Evolutionary conservation across 2,113 vertebrate species (phyloP).

Genomic region (Lethenteron reissneri): DNA sequence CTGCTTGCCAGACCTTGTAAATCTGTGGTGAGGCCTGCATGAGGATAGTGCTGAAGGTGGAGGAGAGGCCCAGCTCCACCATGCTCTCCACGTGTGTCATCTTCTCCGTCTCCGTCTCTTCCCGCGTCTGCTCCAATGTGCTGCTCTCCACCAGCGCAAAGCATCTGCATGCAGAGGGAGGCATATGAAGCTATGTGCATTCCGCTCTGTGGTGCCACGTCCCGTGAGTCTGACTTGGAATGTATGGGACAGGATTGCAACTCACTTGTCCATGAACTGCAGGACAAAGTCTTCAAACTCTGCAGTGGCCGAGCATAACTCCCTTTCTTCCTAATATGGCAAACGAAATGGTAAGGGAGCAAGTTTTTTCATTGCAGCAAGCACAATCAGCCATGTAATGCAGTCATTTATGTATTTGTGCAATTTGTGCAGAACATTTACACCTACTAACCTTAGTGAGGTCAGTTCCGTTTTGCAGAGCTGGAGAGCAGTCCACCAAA

Average conservation of each 20-base stretch:
- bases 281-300: slow-evolving; percentile 98
- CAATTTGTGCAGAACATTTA: neutral
- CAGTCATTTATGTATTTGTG: neutral
- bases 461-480: slow-evolving; percentile 63
- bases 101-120: slow-evolving; percentile 93
- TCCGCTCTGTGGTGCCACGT: too few species aligned
- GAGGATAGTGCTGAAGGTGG: slow-evolving; percentile 92
- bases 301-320: slow-evolving; percentile 81
- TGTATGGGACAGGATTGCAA: neutral
- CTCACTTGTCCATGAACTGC: slow-evolving; percentile 94
- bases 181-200: neutral
- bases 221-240: too few species aligned
- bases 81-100: slow-evolving; percentile 95
- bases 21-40: slow-evolving; percentile 91
- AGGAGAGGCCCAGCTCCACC: slow-evolving; percentile 81
- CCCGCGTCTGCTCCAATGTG: slow-evolving; percentile 79
- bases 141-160: slow-evolving; percentile 97
- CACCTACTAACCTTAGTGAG: slow-evolving; percentile 50
- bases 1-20: slow-evolving; percentile 42
- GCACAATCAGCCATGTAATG: neutral
- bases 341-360: neutral
- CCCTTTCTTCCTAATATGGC: slow-evolving; percentile 50
- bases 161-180: slow-evolving; percentile 33
- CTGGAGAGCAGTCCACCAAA: slow-evolving; percentile 95
- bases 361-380: neutral